These are phyloP conservation scores for Stictonetta naevosa DNA, from an alignment of 2,113 vertebrate genomes.

Conservation along the genomic window DNA sequence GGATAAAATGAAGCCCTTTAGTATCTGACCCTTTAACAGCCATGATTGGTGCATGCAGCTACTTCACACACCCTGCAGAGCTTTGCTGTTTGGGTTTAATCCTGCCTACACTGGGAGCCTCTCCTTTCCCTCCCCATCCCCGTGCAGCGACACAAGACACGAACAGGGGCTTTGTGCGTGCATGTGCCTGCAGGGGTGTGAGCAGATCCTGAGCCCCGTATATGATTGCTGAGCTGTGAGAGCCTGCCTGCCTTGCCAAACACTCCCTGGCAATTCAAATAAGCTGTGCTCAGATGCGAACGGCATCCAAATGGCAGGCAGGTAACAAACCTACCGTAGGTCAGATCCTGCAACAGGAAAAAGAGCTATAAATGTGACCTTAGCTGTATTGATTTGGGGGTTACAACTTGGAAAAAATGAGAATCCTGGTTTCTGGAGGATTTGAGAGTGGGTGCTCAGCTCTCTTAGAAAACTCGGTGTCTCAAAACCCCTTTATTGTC, in stretches of 20 bases:
- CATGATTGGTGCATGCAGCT: conserved; percentile 42
- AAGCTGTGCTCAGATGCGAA: background rate
- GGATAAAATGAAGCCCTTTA: background rate
- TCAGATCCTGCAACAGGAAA: background rate
- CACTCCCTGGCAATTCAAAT: background rate
- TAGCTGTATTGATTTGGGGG: background rate
- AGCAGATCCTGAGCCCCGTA: background rate
- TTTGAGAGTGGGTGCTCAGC: background rate
- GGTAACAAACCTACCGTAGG: background rate
- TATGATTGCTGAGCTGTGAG: background rate
- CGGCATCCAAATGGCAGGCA: background rate
- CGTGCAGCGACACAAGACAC: accelerated
- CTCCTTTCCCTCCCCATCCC: background rate
- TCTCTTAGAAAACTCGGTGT: background rate
- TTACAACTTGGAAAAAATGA: background rate
- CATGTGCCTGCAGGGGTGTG: background rate
- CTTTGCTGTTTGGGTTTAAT: conserved; percentile 1
- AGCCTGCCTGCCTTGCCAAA: background rate
- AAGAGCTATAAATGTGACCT: background rate
- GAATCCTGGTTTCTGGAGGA: background rate
- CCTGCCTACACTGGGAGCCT: background rate
- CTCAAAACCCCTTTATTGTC: background rate
- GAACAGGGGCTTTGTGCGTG: background rate
- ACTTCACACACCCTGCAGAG: background rate
- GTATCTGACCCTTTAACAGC: conserved; percentile 35